phyloP scores from a whole-genome alignment of 2,797 vertebrate genomes.

The Silurus aristotelis region DNA sequence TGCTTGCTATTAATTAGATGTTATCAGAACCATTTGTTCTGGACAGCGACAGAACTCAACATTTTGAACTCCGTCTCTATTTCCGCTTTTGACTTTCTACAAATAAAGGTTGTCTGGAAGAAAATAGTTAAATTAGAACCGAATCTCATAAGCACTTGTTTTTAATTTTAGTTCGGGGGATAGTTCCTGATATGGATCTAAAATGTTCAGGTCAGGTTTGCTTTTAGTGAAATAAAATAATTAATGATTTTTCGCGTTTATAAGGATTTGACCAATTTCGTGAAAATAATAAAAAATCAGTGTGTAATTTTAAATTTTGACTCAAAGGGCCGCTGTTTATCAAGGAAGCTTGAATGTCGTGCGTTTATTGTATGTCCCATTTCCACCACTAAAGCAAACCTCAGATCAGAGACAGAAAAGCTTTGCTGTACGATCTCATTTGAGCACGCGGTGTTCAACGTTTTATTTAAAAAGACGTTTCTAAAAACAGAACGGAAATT shows the following conservation, averaged over 20 bases:
- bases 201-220: too few relatives aligned
- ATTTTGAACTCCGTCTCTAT: background rate
- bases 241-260: too few relatives aligned
- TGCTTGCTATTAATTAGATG: background rate
- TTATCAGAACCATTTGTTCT: constrained; percentile 3
- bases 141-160: background rate
- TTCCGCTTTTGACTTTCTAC: too few relatives aligned
- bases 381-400: background rate
- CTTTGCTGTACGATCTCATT: background rate
- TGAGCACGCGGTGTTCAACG: background rate
- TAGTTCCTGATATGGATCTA: too few relatives aligned
- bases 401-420: background rate
- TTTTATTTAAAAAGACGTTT: too few relatives aligned
- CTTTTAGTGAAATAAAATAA: too few relatives aligned
- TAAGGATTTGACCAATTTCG: too few relatives aligned
- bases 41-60: constrained; percentile 1
- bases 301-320: constrained; percentile 40
- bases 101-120: background rate
- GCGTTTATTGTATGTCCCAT: background rate
- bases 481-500: background rate
- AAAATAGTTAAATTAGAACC: background rate
- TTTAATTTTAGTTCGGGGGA: background rate
- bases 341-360: constrained; percentile 17
- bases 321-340: constrained; percentile 72
- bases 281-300: background rate